Evolutionary conservation across 2,113 vertebrate genomes (phyloP).

Genomic region (Polypterus senegalus): DNA sequence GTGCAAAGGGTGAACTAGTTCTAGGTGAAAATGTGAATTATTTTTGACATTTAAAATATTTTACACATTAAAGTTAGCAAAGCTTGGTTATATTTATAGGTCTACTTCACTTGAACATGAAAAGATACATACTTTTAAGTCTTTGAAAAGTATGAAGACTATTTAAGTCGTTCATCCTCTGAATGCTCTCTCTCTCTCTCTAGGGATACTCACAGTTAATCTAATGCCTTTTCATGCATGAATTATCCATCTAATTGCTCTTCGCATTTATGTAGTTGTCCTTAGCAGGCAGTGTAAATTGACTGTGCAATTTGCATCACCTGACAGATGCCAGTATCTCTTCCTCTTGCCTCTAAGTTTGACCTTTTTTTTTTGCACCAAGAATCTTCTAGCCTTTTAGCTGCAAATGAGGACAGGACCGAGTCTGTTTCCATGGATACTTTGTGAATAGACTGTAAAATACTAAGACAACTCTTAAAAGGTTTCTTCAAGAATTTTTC

Average conservation of each 20-base stretch:
- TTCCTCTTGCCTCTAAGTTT: conserved; percentile 31
- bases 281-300: conserved; percentile 1
- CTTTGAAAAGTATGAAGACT: conserved; percentile 2
- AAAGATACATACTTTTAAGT: background rate
- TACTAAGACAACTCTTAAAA: no score
- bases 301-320: conserved; percentile 16
- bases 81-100: no score
- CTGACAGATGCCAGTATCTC: conserved; percentile 23
- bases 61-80: no score
- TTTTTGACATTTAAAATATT: no score
- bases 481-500: no score
- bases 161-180: no score
- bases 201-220: conserved; percentile 2
- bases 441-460: conserved; percentile 2
- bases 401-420: no score
- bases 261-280: conserved; percentile 7
- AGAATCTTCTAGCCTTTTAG: no score
- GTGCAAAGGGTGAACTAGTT: no score
- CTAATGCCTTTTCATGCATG: conserved; percentile 9
- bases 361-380: conserved; percentile 16
- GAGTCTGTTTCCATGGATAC: conserved; percentile 31
- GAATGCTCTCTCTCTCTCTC: background rate
- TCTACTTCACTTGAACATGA: background rate
- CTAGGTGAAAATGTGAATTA: no score
- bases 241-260: conserved; percentile 13